Conservation (phyloP, 2,888 invertebrate species). For the Myopa testacea region DNA sequence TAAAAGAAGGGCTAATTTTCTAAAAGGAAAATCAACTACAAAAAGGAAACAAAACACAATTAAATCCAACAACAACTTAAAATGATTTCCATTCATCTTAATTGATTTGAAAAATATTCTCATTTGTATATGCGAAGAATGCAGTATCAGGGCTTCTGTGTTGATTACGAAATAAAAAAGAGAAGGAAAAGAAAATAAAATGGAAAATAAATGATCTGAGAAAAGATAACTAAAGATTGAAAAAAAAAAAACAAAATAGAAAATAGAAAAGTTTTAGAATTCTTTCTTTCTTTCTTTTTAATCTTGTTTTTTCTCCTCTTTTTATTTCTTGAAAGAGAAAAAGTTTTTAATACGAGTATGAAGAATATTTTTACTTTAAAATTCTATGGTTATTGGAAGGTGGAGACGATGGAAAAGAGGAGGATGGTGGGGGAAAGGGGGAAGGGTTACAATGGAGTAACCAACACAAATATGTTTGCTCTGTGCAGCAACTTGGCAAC, state of each 20-base stretch:
- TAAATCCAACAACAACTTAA: not conserved
- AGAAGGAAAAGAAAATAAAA: too few species aligned
- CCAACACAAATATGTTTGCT: not conserved
- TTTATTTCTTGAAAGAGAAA: not conserved
- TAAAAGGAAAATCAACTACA: not conserved
- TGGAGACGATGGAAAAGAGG: not conserved
- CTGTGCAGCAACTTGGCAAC: slow-evolving; percentile 7
- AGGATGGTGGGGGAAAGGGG: not conserved
- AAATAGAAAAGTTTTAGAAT: not conserved
- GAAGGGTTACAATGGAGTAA: not conserved
- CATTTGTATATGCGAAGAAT: not conserved
- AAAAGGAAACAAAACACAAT: not conserved
- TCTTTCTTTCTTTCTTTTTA: too few species aligned
- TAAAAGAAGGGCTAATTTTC: not conserved
- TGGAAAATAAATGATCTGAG: too few species aligned
- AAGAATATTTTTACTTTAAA: not conserved
- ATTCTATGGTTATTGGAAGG: not conserved
- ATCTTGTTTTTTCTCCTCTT: too few species aligned
- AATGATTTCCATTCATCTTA: not conserved
- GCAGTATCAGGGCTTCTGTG: too few species aligned
- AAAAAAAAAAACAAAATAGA: not conserved
- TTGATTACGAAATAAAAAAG: too few species aligned
- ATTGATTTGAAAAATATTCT: not conserved
- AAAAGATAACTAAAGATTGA: not conserved
- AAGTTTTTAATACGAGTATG: not conserved